phyloP scores from a whole-genome alignment of 1,140 invertebrate species.

The Anoplolepis gracilipes region DNA sequence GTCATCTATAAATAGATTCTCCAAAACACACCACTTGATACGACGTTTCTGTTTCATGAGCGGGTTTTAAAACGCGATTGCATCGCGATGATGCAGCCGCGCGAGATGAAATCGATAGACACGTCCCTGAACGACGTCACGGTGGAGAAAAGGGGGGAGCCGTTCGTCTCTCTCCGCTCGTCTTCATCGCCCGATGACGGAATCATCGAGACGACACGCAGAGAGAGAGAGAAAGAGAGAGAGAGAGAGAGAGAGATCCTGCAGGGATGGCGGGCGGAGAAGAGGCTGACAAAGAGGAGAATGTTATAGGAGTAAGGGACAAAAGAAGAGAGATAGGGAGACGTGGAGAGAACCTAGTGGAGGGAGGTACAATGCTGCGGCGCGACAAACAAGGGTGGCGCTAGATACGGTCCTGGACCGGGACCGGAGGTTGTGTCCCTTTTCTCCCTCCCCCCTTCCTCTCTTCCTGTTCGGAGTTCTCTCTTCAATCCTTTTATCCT shows the following conservation, averaged over 20 bases:
- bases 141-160: conserved; percentile 54
- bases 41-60: conserved; percentile 31
- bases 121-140: conserved; percentile 74
- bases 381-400: conserved; percentile 75
- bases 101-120: conserved; percentile 74
- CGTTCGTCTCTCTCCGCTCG: conserved; percentile 40
- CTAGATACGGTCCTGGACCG: conserved; percentile 74
- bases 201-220: conserved; percentile 72
- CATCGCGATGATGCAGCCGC: conserved; percentile 61
- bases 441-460: neutral
- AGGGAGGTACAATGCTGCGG: conserved; percentile 70
- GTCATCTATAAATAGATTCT: conserved; percentile 26
- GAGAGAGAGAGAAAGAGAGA: no score
- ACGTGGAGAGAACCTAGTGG: conserved; percentile 24
- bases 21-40: no score
- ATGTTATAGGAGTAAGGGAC: neutral
- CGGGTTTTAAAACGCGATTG: conserved; percentile 46
- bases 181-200: conserved; percentile 57
- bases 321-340: conserved; percentile 14
- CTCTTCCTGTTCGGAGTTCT: neutral
- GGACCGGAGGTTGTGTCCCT: conserved; percentile 64
- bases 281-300: conserved; percentile 40
- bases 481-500: conserved; percentile 58
- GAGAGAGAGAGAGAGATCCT: no score
- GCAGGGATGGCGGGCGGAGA: conserved; percentile 25